Conservation (phyloP, 2,113 vertebrate genomes). For the Antigone vipio region DNA sequence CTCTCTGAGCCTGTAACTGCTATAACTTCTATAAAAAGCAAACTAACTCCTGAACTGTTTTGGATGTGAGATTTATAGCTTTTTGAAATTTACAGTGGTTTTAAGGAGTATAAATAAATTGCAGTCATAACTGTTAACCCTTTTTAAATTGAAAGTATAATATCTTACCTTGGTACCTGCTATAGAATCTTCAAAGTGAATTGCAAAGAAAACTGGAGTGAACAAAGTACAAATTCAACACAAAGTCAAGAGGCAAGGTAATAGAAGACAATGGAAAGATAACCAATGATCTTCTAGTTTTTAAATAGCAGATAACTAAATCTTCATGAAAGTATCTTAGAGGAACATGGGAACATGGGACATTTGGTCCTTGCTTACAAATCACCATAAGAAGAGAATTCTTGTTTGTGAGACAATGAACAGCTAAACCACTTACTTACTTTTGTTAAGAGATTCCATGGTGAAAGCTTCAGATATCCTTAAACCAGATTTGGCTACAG, state of each 20-base stretch:
- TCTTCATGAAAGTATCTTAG: background rate
- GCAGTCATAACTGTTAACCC: background rate
- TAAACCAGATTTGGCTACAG: constrained; percentile 95
- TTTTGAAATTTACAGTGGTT: background rate
- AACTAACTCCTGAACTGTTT: background rate
- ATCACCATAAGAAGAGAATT: background rate
- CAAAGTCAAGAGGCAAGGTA: background rate
- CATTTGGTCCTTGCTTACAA: background rate
- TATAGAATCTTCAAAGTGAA: background rate
- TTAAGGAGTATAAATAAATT: background rate
- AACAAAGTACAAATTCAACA: background rate
- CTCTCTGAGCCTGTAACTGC: no score
- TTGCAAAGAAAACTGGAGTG: background rate
- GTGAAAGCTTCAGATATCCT: constrained; percentile 89
- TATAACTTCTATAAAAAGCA: background rate
- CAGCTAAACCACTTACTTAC: constrained; percentile 79
- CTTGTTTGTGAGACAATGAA: background rate
- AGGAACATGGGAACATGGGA: background rate
- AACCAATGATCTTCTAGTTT: background rate
- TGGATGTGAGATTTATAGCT: background rate
- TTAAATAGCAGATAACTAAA: background rate
- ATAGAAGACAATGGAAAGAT: background rate
- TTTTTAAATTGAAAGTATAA: background rate
- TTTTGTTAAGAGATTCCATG: constrained; percentile 81
- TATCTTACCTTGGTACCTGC: background rate